Base-by-base conservation (phyloP, 2,113 vertebrate species). In the Anhinga rufa region DNA sequence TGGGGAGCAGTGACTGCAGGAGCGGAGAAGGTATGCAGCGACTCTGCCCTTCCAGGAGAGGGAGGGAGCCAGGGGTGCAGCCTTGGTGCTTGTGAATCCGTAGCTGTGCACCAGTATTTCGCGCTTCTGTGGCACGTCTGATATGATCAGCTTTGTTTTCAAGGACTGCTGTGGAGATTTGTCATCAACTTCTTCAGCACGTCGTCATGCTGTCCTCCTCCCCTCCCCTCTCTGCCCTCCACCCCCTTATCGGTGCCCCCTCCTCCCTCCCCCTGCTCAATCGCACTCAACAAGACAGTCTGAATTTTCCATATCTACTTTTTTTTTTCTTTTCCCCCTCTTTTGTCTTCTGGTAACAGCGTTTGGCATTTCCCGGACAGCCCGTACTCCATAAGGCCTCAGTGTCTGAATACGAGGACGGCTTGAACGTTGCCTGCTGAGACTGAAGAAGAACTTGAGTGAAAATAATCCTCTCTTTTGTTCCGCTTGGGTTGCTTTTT, bases 391-490 rank as follows among this genome's bases (percentile, higher is more conserved):
- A 82, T 91, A 95, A 97, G 95, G 94, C 92, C 90, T 97, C 92
- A 36, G 86, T 88, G 89, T 96, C 95, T 95, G 95, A 97, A 97
- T 97, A 69, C 81, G 82, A 86, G 92, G 94, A 96, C 90, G 91
- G 97, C 96, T 96, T 97, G 97, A 97, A 96, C 94, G 19, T 97
- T 97, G 92, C 98, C 98, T 97, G 97, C 97, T 97, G 98, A 96
- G 98, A 93, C 95, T 81, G 95, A 95, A 97, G 97, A 97, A 97
- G 97, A 97, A 97, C 97, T 97, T 96, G 96, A 98, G 97, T 96
- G 97, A 97, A 97, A 97, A 98, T 97, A 98, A 97, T 97, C 98
- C 97, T 94, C 97, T 94, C 96, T 95, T 98, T 98, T 98, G 98
- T 98, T 97, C 97, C 87, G 86, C 96, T 93, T 94, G 75, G 95